Evolutionary conservation across 2,113 vertebrate genomes (phyloP), one percentile per base, ranked within the genome.

Genomic region (Chitala chitala): DNA sequence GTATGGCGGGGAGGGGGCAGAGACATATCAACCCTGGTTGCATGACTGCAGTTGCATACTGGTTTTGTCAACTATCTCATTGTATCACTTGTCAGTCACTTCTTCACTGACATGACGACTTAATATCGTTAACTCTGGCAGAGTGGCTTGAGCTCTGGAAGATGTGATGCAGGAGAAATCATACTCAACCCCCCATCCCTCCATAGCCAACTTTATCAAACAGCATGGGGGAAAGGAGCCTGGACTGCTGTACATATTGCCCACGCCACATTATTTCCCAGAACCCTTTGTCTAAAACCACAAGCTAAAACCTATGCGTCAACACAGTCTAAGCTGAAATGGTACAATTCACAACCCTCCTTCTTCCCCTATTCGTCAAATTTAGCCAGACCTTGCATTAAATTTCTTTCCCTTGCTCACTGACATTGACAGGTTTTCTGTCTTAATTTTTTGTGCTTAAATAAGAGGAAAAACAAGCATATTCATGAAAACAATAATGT

Each of bases 51-150:
- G 65, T 68, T 48, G 13, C 0, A 22, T 51, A 50, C 70, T 75
- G 74, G 77, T 76, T 63, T 22, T 76, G 80, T 4, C 59, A 73
- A 82, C 75, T 70, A 75, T 74, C 69, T 75, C 22, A 75, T 80
- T 73, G 26, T 72, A 78, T 83, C 76, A 75, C 61, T 76, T 80
- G 80, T 85, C 86, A 86, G 61, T 80, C n/a, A n/a, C n/a, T n/a
- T 75, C 48, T 73, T 70, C 73, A 77, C 83, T 82, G 81, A 86
- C 82, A 84, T 84, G 79, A 86, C 81, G 84, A 74, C 83, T 87
- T 88, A 85, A 86, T 85, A 78, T 76, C 80, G 82, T 80, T 77
- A 85, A 77, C 69, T 59, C 71, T 80, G 75, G 50, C 74, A 76
- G 77, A 80, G 80, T 48, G 38, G 75, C 73, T 40, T 65, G 72